Evolutionary conservation across 2,888 invertebrate species (phyloP).

Genomic region (Hirtodrosophila duncani): DNA sequence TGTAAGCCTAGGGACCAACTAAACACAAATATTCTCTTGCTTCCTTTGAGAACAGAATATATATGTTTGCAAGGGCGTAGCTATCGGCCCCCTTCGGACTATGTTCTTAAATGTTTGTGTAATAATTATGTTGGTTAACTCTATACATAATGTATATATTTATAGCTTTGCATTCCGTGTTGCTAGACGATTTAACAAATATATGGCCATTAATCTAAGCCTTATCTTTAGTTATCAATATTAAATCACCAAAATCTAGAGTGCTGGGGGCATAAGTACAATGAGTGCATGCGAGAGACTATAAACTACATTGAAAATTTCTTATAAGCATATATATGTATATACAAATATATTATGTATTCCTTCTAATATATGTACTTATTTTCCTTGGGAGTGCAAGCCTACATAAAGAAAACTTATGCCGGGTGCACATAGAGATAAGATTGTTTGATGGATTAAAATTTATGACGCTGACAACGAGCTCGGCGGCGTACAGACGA

Average conservation of each 20-base stretch:
- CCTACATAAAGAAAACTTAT: conserved; percentile 3
- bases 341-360: too few relatives aligned
- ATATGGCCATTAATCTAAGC: not conserved
- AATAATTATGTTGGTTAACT: conserved; percentile 4
- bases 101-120: too few relatives aligned
- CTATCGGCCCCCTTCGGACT: too few relatives aligned
- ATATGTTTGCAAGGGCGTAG: too few relatives aligned
- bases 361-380: not conserved
- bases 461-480: conserved; percentile 7
- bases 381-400: too few relatives aligned
- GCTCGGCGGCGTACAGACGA: not conserved
- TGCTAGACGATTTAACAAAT: conserved; percentile 5
- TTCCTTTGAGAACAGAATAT: too few relatives aligned
- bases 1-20: too few relatives aligned
- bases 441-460: conserved; percentile 33
- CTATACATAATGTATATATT: too few relatives aligned
- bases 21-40: too few relatives aligned
- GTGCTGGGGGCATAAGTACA: not conserved
- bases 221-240: not conserved
- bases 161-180: conserved; percentile 2
- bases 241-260: not conserved
- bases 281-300: conserved; percentile 1
- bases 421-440: conserved; percentile 15
- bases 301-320: too few relatives aligned
- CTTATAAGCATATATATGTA: too few relatives aligned